These are phyloP conservation scores for Chelonus formosanus DNA, from an alignment of 2,888 invertebrate species.

Conservation along the genomic window DNA sequence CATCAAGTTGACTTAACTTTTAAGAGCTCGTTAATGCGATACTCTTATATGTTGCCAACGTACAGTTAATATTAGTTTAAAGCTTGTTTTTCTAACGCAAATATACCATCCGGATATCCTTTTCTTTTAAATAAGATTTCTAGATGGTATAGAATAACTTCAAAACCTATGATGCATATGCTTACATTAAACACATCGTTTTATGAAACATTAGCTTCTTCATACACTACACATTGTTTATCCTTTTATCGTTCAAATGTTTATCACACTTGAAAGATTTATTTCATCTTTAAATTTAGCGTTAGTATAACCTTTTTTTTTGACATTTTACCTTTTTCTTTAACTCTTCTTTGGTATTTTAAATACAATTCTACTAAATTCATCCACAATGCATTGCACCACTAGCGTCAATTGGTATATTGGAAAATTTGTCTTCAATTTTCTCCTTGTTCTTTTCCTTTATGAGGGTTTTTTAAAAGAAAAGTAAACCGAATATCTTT, in stretches of 20 bases:
- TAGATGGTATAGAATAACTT: background rate
- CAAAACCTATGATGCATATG: background rate
- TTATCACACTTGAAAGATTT: too few species aligned
- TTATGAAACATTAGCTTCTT: too few species aligned
- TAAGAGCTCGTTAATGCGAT: constrained; percentile 63
- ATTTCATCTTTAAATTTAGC: too few species aligned
- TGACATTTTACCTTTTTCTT: too few species aligned
- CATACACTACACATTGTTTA: too few species aligned
- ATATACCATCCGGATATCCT: constrained; percentile 29
- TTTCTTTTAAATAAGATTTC: background rate
- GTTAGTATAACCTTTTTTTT: too few species aligned
- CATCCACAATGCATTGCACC: constrained; percentile 52
- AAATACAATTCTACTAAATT: too few species aligned
- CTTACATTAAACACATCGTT: too few species aligned
- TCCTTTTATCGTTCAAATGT: too few species aligned
- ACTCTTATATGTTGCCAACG: constrained; percentile 61
- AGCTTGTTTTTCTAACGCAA: constrained; percentile 60
- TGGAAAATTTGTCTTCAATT: constrained; percentile 56
- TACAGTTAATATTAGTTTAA: constrained; percentile 61
- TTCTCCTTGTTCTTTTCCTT: constrained; percentile 53
- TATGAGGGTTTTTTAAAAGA: constrained; percentile 53
- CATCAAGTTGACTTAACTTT: constrained; percentile 46
- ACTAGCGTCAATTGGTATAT: constrained; percentile 52
- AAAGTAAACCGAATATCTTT: constrained; percentile 43
- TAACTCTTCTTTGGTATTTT: too few species aligned